These are phyloP conservation scores for Lucifuga dentata DNA, from an alignment of 2,113 vertebrate species.

Conservation along the genomic window DNA sequence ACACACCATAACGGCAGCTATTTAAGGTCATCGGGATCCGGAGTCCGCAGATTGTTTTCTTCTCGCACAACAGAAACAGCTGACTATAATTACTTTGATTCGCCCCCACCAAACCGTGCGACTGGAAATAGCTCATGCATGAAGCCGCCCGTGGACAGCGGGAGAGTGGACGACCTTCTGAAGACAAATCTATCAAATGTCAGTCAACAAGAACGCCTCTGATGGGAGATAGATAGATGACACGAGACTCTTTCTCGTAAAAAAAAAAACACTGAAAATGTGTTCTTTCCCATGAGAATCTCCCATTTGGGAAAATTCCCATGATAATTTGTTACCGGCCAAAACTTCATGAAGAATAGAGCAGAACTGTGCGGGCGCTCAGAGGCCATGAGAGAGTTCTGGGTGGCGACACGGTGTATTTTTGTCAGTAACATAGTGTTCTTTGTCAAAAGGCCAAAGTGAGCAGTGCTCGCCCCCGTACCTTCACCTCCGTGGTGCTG, in stretches of 20 bases:
- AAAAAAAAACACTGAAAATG: slow-evolving; percentile 1
- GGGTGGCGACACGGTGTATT: slow-evolving; percentile 33
- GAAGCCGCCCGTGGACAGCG: slow-evolving; percentile 30
- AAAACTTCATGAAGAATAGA: neutral
- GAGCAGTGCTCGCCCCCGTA: slow-evolving; percentile 67
- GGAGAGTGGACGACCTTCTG: slow-evolving; percentile 51
- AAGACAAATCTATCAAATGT: slow-evolving; percentile 41
- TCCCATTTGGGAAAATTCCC: neutral
- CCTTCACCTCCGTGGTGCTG: slow-evolving; percentile 63
- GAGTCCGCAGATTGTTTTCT: slow-evolving; percentile 58
- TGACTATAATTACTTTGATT: slow-evolving; percentile 61
- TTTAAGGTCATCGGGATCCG: slow-evolving; percentile 42
- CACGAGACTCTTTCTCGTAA: neutral
- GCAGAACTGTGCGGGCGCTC: slow-evolving; percentile 24
- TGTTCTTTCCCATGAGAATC: slow-evolving; percentile 15
- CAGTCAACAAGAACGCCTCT: slow-evolving; percentile 35
- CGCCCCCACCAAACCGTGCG: slow-evolving; percentile 22
- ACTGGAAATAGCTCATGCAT: slow-evolving; percentile 49
- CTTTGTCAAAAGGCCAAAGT: slow-evolving; percentile 69
- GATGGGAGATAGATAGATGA: slow-evolving; percentile 11
- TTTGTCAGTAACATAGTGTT: slow-evolving; percentile 63
- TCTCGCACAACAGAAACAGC: slow-evolving; percentile 57
- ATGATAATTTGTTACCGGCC: slow-evolving; percentile 9
- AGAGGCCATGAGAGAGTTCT: slow-evolving; percentile 2
- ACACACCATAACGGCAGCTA: slow-evolving; percentile 49